Evolutionary conservation across 2,888 invertebrate species (phyloP).

Genomic region (Leptinotarsa juncta): DNA sequence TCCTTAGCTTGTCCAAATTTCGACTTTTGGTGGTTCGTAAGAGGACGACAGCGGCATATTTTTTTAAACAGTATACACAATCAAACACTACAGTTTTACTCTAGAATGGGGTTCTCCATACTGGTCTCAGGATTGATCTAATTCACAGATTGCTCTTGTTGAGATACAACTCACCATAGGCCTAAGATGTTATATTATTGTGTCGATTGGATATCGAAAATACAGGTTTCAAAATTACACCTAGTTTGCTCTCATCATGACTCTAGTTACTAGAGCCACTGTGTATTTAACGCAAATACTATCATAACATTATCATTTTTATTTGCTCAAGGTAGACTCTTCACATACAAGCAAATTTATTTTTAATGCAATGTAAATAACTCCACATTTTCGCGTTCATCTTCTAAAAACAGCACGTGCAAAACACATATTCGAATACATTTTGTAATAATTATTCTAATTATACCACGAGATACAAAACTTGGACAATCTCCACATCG

Average conservation of each 20-base stretch:
- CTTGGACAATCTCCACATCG: slow-evolving; percentile 21
- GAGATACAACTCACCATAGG: no score
- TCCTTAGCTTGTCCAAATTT: no score
- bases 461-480: slow-evolving; percentile 17
- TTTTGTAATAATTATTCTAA: slow-evolving; percentile 19
- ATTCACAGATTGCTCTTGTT: no score
- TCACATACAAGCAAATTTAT: slow-evolving; percentile 13
- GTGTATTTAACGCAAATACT: background rate
- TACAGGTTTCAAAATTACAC: no score
- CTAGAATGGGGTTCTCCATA: no score
- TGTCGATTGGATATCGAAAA: no score
- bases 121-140: no score
- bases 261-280: background rate
- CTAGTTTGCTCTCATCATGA: background rate
- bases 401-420: slow-evolving; percentile 20
- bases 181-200: no score
- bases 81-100: no score
- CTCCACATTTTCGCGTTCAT: slow-evolving; percentile 10
- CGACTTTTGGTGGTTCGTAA: no score
- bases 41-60: no score
- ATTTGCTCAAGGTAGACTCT: slow-evolving; percentile 8
- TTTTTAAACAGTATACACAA: no score
- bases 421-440: slow-evolving; percentile 8
- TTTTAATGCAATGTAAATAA: slow-evolving; percentile 19
- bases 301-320: background rate